A percentile compares a stretch with the other conserved stretches of the same genome.
These are phyloP conservation scores for Iguana delicatissima DNA, from an alignment of 2,797 vertebrate species.

Conservation along the genomic window DNA sequence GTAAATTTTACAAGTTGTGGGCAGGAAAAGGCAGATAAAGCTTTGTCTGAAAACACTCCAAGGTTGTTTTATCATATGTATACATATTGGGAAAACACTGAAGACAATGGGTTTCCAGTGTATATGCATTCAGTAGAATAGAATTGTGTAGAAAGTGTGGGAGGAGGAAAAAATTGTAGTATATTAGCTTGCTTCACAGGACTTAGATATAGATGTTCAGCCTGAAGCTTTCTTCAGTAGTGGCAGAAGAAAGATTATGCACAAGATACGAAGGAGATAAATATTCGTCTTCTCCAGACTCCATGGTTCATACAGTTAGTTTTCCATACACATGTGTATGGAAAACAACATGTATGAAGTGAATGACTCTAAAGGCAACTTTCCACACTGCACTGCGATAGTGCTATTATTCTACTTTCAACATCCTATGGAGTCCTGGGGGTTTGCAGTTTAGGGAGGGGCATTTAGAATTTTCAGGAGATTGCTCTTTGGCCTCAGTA, in stretches of 20 bases:
- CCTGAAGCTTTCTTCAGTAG: not conserved
- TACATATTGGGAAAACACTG: not conserved
- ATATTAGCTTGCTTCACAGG: not conserved
- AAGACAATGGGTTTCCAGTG: not conserved
- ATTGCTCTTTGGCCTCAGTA: no score
- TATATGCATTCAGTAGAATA: not conserved
- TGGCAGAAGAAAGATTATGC: not conserved
- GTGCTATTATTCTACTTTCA: no score
- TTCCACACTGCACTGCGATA: no score
- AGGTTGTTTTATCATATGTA: not conserved
- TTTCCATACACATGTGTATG: not conserved
- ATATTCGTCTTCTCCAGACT: not conserved
- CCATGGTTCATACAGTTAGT: not conserved
- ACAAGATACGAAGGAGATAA: not conserved
- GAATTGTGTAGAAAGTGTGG: not conserved
- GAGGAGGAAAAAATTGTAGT: not conserved
- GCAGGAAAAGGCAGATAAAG: not conserved
- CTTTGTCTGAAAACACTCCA: not conserved
- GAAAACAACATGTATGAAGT: constrained; percentile 6
- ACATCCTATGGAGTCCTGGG: no score
- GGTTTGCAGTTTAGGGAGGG: no score
- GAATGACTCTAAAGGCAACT: not conserved
- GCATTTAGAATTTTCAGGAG: no score
- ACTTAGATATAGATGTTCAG: not conserved
- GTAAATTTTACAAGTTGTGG: not conserved